phyloP scores from a whole-genome alignment of 2,888 invertebrate species.

The Aspidiotus rigidus region DNA sequence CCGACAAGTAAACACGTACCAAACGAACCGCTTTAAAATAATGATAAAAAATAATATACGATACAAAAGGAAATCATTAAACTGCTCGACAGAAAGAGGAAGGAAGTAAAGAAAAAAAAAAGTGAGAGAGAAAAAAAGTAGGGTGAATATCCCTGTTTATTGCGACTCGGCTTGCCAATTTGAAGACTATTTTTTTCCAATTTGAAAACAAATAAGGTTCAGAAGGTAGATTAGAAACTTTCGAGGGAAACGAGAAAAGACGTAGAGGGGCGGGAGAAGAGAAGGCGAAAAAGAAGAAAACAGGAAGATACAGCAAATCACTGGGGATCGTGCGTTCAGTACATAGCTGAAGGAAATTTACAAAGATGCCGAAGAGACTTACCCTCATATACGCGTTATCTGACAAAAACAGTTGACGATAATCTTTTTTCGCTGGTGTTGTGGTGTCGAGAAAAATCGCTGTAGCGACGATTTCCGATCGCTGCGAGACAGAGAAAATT shows the following conservation, averaged over 20 bases:
- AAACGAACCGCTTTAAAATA: constrained; percentile 1
- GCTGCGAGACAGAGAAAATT: no score
- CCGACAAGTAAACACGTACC: not conserved
- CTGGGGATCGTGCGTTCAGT: constrained; percentile 17
- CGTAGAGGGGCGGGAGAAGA: not conserved
- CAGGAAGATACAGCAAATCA: constrained; percentile 18
- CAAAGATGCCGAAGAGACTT: not conserved
- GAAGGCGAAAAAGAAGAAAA: not conserved
- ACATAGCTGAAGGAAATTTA: constrained; percentile 20
- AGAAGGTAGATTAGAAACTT: constrained; percentile 26
- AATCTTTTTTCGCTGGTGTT: constrained; percentile 2
- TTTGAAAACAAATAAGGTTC: constrained; percentile 30
- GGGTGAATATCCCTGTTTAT: constrained; percentile 21
- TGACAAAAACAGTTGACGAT: constrained; percentile 28
- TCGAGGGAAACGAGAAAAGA: not conserved
- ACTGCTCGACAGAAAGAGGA: not conserved
- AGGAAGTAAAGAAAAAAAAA: no score
- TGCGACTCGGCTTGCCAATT: constrained; percentile 25
- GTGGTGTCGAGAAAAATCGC: no score
- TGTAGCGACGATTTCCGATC: no score
- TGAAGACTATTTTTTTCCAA: constrained; percentile 32
- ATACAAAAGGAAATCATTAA: constrained; percentile 2
- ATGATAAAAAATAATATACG: not conserved
- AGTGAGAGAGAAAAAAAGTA: not conserved
- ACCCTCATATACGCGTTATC: constrained; percentile 14